These are phyloP conservation scores for Misgurnus anguillicaudatus DNA, from an alignment of 2,113 vertebrate genomes.

Conservation along the genomic window DNA sequence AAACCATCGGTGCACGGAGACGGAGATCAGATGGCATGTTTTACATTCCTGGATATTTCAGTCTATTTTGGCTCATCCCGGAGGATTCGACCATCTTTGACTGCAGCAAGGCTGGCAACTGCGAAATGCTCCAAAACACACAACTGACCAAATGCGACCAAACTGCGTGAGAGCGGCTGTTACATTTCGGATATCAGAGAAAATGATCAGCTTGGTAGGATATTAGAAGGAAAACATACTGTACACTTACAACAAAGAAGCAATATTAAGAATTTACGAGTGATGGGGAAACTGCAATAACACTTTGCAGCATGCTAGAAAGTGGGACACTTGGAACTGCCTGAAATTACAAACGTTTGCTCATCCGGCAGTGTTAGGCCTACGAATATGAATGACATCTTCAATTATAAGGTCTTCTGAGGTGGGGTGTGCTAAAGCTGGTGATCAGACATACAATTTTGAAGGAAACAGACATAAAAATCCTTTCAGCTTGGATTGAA, in stretches of 20 bases:
- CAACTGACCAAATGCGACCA: slow-evolving; percentile 23
- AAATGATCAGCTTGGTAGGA: neutral
- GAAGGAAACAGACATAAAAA: no score
- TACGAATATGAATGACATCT: slow-evolving; percentile 25
- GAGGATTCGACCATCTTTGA: neutral
- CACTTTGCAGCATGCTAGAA: slow-evolving; percentile 50
- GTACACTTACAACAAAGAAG: slow-evolving; percentile 15
- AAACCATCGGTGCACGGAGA: slow-evolving; percentile 38
- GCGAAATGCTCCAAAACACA: slow-evolving; percentile 27
- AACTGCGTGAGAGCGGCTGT: slow-evolving; percentile 45
- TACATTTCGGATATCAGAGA: slow-evolving; percentile 22
- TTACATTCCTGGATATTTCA: slow-evolving; percentile 17
- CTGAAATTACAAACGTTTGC: neutral
- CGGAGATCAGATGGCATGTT: slow-evolving; percentile 9
- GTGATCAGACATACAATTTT: no score
- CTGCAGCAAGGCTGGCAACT: neutral
- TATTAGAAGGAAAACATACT: slow-evolving; percentile 50
- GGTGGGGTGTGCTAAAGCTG: no score
- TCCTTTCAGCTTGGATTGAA: no score
- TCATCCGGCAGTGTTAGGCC: slow-evolving; percentile 17
- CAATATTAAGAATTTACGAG: slow-evolving; percentile 22
- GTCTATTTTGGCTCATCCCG: slow-evolving; percentile 9
- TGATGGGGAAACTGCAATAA: slow-evolving; percentile 36
- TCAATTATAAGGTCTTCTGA: neutral
- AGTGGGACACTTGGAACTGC: slow-evolving; percentile 46